A percentile compares a stretch with the other conserved stretches of the same genome.
phyloP scores from a whole-genome alignment of 2,113 vertebrate species.

The Perognathus longimembris region DNA sequence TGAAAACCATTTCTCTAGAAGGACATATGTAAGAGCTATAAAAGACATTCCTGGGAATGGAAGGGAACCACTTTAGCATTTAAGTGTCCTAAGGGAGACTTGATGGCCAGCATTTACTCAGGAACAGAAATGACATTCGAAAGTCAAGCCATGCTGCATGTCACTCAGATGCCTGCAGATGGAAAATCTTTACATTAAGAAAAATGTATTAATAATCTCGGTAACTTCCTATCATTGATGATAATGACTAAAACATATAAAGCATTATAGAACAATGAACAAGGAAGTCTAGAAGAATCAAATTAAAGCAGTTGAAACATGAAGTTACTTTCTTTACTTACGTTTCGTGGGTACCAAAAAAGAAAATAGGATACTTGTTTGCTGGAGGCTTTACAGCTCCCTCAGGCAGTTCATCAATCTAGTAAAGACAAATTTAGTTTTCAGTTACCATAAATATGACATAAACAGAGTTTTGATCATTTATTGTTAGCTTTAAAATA shows the following conservation, averaged over 20 bases:
- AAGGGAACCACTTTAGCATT: neutral
- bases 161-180: too few relatives aligned
- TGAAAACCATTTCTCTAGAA: neutral
- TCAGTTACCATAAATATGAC: neutral
- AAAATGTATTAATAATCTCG: neutral
- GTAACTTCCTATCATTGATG: slow-evolving; percentile 7
- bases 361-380: slow-evolving; percentile 99
- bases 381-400: slow-evolving; percentile 98
- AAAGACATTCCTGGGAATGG: neutral
- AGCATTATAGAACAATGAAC: neutral
- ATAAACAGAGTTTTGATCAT: neutral
- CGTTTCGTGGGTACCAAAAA: slow-evolving; percentile 99
- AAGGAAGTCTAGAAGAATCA: neutral
- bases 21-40: neutral
- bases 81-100: neutral
- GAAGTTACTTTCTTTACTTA: slow-evolving; percentile 84
- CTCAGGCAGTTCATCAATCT: slow-evolving; percentile 99
- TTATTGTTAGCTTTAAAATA: slow-evolving; percentile 43
- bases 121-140: slow-evolving; percentile 8
- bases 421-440: slow-evolving; percentile 78
- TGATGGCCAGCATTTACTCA: neutral
- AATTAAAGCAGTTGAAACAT: slow-evolving; percentile 1
- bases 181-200: neutral
- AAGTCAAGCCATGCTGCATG: neutral
- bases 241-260: slow-evolving; percentile 35